Percentiles rank a stretch among this genome's conserved stretches.
Evolutionary conservation across 2,797 vertebrate species (phyloP).

Genomic region (Scolopax rusticola): DNA sequence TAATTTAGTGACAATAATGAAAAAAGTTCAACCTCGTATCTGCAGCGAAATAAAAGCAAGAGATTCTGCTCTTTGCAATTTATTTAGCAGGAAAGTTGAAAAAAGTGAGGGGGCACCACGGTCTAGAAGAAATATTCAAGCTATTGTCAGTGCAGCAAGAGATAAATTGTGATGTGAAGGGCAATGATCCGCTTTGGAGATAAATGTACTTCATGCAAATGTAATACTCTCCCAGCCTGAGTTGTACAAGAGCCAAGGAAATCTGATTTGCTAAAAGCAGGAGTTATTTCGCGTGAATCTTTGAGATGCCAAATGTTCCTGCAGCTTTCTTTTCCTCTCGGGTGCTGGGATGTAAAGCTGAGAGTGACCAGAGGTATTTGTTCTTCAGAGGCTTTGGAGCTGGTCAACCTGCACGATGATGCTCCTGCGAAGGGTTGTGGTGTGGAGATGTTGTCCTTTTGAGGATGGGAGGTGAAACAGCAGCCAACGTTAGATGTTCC

Average conservation of each 20-base stretch:
- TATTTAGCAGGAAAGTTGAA: neutral
- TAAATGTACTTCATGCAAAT: neutral
- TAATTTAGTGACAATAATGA: neutral
- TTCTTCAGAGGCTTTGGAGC: neutral
- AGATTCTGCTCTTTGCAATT: neutral
- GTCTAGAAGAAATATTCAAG: neutral
- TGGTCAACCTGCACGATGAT: neutral
- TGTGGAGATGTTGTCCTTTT: neutral
- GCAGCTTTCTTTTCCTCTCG: neutral
- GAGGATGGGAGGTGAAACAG: no score
- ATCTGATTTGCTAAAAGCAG: neutral
- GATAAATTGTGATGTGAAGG: neutral
- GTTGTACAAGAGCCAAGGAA: accelerated
- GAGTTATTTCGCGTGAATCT: neutral
- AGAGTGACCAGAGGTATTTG: neutral
- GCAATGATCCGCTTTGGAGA: neutral
- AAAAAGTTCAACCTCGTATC: neutral
- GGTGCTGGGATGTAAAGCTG: neutral
- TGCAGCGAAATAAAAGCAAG: neutral
- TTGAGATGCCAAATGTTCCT: neutral
- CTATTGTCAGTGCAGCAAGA: neutral
- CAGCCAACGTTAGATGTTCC: neutral
- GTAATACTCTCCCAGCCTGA: neutral
- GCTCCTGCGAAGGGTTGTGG: no score
- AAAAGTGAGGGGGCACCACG: neutral